Evolutionary conservation across 2,113 vertebrate genomes (phyloP).

Genomic region (Pipa parva): DNA sequence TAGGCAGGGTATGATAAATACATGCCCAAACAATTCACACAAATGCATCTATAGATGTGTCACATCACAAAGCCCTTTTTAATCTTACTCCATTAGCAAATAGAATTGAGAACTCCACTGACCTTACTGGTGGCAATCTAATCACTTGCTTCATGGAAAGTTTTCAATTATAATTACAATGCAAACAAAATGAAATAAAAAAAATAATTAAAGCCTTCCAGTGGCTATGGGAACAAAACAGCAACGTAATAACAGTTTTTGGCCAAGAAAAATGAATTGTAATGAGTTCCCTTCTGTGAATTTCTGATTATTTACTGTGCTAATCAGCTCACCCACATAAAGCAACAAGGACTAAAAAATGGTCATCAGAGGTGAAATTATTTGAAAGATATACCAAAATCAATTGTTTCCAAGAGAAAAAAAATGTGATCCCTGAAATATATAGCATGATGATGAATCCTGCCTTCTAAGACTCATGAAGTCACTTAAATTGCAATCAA

Average conservation of each 20-base stretch:
- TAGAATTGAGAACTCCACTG: not conserved
- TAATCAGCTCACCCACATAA: slow-evolving; percentile 4
- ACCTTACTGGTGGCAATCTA: not conserved
- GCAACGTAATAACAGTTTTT: slow-evolving; percentile 28
- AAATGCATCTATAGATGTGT: too few species aligned
- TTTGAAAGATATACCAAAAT: too few species aligned
- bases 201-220: not conserved
- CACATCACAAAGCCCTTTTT: not conserved
- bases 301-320: slow-evolving; percentile 11
- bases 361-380: too few species aligned
- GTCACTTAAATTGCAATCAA: too few species aligned
- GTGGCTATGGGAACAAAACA: slow-evolving; percentile 18
- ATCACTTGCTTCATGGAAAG: not conserved
- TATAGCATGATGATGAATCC: not conserved
- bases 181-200: not conserved
- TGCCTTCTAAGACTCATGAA: too few species aligned
- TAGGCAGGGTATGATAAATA: too few species aligned
- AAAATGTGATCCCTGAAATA: not conserved
- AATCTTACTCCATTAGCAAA: not conserved
- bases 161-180: slow-evolving; percentile 10
- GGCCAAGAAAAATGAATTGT: not conserved
- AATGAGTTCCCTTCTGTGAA: slow-evolving; percentile 16
- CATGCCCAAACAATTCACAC: too few species aligned
- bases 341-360: too few species aligned
- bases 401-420: not conserved